Evolutionary conservation across 2,888 invertebrate species (phyloP), one percentile per base, ranked within the genome.

Genomic region (Epicampocera succincta): DNA sequence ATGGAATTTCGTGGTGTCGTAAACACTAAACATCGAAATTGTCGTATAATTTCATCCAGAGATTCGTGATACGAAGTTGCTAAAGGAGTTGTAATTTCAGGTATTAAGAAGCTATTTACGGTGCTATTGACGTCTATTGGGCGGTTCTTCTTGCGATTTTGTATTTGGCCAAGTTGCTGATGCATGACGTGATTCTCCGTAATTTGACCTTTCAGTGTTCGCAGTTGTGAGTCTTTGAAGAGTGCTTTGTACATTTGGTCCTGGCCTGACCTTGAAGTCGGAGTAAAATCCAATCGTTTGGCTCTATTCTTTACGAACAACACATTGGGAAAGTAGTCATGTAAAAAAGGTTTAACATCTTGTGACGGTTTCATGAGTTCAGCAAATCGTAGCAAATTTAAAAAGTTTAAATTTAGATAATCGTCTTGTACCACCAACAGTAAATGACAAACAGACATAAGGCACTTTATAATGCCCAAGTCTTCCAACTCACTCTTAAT

Each of bases 401-500:
- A 89, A 86, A 95, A 92, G 90, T 96, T 97, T 75, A 96, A 94
- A 91, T 97, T 97, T 3, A 95, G 93, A 88, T 96, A 96, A 94
- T 96, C 97, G 89, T 98, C 98, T 87, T 98, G 95, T 0, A 96
- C 95, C 42, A 98, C 93, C 74, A 99, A 92, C 8, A 99, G 92
- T 1, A 98, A 94, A 90, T 99, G 98, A 86, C 98, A 98, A 44
- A 98, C 95, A 2, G 96, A 95, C 92, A 98, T 94, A 66, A 98
- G 90, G 88, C 96, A 97, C 0, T 97, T 94, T 13, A 96, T 93
- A 79, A 96, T 92, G 89, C 97, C 96, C 52, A 98, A 91, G 44
- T 96, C 95, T 85, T 95, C 93, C 61, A 95, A 90, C 87, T 95
- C 94, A 80, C 93, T 92, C 82, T 92, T 92, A 58, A 95, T 92